Evolutionary conservation across 1,140 invertebrate genomes (phyloP), one percentile per base, ranked within the genome.

Genomic region (Aphaenogaster floridana): DNA sequence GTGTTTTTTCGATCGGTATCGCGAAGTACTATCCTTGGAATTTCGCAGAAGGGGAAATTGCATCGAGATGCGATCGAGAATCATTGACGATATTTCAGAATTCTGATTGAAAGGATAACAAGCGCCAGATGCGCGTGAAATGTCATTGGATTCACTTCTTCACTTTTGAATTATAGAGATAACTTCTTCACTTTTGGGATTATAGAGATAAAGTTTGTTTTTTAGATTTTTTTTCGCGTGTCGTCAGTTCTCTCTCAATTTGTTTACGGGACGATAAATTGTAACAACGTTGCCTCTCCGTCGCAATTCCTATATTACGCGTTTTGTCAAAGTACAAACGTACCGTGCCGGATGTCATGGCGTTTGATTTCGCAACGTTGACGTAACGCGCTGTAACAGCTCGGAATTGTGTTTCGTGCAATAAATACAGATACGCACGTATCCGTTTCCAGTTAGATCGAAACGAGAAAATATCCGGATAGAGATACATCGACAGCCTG

Each of bases 291-390:
- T 54, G n/a, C 4, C 13, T 50, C 15, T 50, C 15, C 3, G 5
- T 76, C 34, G 17, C 34, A 54, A 42, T 61, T 2, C 36, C 36
- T 6, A 48, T 54, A 28, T 71, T 69, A 57, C 9, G n/a, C 4
- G 3, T 54, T 54, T 28, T 80, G 48, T 81, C 39, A 50, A 66
- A 15, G 61, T 59, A 68, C 13, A 59, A 59, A 81, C 39, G 15
- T 71, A 59, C 7, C 7, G 1, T 54, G 52, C 5, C 45, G 9
- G 15, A 39, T 28, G 28, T 28, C 45, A 2, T n/a, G 36, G 4
- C 64, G 15, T 71, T 57, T 45, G 79, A 81, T 71, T 57, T 81
- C n/a, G 36, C 6, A 15, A 71, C 50, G 36, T 81, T 57, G 61
- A 80, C 61, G 28, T 79, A 69, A 71, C 52, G 42, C 21, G 39